Base-by-base conservation (phyloP, 2,797 vertebrate species). In the Pterois miles region DNA sequence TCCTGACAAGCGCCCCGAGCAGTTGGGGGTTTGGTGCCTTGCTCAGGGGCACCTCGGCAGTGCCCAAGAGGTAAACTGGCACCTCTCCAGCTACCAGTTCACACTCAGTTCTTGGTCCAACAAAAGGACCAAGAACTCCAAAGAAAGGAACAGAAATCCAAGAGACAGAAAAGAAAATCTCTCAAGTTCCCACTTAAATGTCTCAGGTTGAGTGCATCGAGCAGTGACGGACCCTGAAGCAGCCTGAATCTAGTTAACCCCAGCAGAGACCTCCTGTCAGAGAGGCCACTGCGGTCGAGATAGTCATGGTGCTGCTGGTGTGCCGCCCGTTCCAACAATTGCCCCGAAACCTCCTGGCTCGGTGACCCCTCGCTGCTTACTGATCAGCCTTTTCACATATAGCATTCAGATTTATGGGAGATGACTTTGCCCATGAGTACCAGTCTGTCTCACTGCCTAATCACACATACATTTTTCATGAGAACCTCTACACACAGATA, bases 231-330 rank as follows among this genome's bases (percentile, higher is more conserved):
- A 62, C 56, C 74, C 77, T 53, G 72, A 65, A 83, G 81, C 68
- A 79, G 74, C 60, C 65, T 84, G 88, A 89, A 91, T 91, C 67
- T 89, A 66, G 82, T 93, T 93, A 88, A 93, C 90, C 89, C 84
- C 57, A 62, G 40, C 71, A 20, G 64, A 84, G 83, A 89, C 84
- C 85, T 86, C 54, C 84, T 89, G 85, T 90, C 88, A 84, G 52
- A 83, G 64, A 69, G 63, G 67, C 29, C 43, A 50, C 68, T 5
- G 54, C 56, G 78, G 73, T 68, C 14, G n/a, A 78, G 75, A 59
- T 43, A 36, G 64, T 52, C 54, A 12, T 4, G 38, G 62, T 12
- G 48, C 36, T 20, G 59, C 65, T 38, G 46, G 70, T 52, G 46
- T 62, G 48, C 70, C 3, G 40, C 18, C 46, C 68, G 73, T 46